phyloP scores from a whole-genome alignment of 2,113 vertebrate genomes.

The Rhinogobius similis region DNA sequence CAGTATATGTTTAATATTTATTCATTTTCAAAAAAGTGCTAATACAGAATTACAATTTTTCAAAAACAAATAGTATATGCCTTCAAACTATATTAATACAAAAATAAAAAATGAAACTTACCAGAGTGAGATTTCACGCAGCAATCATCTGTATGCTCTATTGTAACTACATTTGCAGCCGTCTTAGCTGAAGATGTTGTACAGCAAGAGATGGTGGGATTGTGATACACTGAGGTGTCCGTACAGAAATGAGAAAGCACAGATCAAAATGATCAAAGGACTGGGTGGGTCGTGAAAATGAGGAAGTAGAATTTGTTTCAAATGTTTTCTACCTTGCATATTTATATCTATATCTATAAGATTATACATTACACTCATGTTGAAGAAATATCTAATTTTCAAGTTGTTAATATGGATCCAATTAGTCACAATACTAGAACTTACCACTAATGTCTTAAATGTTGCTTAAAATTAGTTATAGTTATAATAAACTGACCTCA shows the following conservation, averaged over 20 bases:
- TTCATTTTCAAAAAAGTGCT: neutral
- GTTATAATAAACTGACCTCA: neutral
- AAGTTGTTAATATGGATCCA: neutral
- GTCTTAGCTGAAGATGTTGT: neutral
- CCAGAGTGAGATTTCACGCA: neutral
- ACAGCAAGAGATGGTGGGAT: constrained; percentile 6
- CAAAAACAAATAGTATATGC: too few species aligned
- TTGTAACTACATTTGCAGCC: neutral
- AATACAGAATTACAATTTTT: too few species aligned
- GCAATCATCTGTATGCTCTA: neutral
- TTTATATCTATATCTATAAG: neutral
- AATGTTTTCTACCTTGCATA: neutral
- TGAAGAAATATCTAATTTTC: neutral
- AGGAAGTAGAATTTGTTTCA: constrained; percentile 31
- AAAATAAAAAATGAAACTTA: neutral
- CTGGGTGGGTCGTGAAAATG: constrained; percentile 14
- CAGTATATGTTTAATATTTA: too few species aligned
- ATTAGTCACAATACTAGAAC: neutral
- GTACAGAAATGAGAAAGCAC: neutral
- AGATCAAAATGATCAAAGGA: constrained; percentile 21
- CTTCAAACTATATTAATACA: neutral
- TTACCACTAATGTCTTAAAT: neutral
- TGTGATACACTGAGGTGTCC: constrained; percentile 29
- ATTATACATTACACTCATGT: too few species aligned
- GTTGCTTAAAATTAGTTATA: neutral